These are phyloP conservation scores for Acropternis orthonyx DNA, from an alignment of 2,797 vertebrate species.

Conservation along the genomic window DNA sequence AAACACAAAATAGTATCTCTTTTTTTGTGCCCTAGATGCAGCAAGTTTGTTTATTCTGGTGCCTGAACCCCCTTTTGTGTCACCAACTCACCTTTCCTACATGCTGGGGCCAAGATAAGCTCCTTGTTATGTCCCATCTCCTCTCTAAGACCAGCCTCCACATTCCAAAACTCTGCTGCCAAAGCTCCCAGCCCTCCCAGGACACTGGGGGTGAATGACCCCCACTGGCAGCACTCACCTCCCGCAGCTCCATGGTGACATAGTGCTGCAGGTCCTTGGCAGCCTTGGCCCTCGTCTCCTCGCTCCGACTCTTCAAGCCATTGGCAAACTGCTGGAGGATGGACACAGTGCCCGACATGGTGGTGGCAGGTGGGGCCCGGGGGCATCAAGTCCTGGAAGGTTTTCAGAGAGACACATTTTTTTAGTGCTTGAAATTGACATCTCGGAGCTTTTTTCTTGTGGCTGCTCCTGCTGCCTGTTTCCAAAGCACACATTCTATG, in stretches of 20 bases:
- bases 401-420: neutral
- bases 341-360: conserved; percentile 91
- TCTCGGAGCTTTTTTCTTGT: neutral
- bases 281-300: conserved; percentile 93
- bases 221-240: conserved; percentile 75
- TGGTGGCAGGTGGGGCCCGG: conserved; percentile 22
- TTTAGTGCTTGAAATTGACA: neutral
- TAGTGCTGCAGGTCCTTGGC: conserved; percentile 98
- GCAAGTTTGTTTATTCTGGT: neutral
- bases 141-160: neutral
- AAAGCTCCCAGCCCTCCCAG: neutral
- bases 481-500: neutral
- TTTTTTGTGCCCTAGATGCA: neutral
- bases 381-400: conserved; percentile 66
- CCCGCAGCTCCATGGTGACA: conserved; percentile 96
- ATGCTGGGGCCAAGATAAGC: neutral
- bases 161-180: neutral
- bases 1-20: neutral
- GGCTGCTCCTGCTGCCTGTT: neutral
- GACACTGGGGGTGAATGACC: too few species aligned
- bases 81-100: neutral
- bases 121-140: neutral
- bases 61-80: neutral
- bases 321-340: conserved; percentile 96
- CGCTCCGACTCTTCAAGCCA: conserved; percentile 93